Base-by-base conservation (phyloP, 64 coral and sea anemone genomes). In the Dendrophyllia cribrosa region DNA sequence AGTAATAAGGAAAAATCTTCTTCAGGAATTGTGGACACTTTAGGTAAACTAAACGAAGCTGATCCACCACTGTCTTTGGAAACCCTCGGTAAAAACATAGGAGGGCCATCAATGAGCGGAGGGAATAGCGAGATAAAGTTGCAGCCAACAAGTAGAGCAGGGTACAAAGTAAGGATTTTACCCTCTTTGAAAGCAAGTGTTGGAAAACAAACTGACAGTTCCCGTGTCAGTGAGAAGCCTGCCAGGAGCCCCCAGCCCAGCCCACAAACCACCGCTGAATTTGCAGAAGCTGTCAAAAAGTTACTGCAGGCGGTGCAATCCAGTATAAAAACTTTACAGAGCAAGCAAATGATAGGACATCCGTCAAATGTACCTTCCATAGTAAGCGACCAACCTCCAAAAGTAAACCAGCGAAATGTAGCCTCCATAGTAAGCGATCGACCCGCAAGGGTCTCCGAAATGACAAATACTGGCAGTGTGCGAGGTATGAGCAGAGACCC, bases 41-140 rank as follows among this genome's bases (percentile, higher is more conserved):
- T 93, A 50, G 80, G 81, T 2, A 93, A 93, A 44, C 73, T 93
- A 15, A 78, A 82, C 66, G 70, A 91, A 44, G 89, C 70, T 66
- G 68, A 71, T 19, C 76, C 67, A 62, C 76, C 67, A 62, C 58
- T 71, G 23, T 65, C 81, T 58, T 20, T 76, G 7, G 72, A 92
- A 55, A 48, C 58, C 14, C 34, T 68, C 11, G 48, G 51, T 13
- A 26, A 51, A 53, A 59, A 86, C 20, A 45, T 12, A 26, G 85
- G 51, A 13, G 70, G 5, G 0, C 47, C 16, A 0, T 63, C 51
- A 25, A 59, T 9, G 2, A 75, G 44, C 21, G 45, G 22, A 47
- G 25, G 13, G 16, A 63, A 44, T 76, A 74, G 44, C n/a, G 62
- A 84, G 9, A 12, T 51, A 22, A 84, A 84, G 48, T 8, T 16